Evolutionary conservation across 37 sponge, comb jelly and placozoan genomes (phyloP).

Genomic region (Dysidea cf. avara): DNA sequence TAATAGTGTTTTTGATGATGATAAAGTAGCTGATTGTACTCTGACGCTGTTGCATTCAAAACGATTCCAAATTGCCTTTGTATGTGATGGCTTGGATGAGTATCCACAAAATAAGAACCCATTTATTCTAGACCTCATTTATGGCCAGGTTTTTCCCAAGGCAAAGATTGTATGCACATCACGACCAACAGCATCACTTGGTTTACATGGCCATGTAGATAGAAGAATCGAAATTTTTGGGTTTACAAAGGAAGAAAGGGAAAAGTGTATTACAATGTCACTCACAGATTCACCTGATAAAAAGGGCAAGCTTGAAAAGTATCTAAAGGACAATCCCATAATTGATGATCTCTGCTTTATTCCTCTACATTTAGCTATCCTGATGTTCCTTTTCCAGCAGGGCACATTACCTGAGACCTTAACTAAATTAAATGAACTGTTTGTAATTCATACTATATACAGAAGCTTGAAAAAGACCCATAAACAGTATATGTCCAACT

Average conservation of each 20-base stretch:
- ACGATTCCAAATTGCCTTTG: no score
- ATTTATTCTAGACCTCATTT: conserved; percentile 20
- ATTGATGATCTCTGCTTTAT: conserved; percentile 40
- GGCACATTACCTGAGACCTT: conserved; percentile 39
- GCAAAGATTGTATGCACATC: conserved; percentile 36
- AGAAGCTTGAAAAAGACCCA: conserved; percentile 10
- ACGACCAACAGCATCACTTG: conserved; percentile 25
- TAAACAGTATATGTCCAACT: no score
- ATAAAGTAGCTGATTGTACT: no score
- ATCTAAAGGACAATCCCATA: conserved; percentile 32
- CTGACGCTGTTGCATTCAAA: no score
- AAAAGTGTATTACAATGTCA: conserved; percentile 15
- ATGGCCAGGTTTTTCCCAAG: conserved; percentile 13
- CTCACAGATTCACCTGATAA: background rate
- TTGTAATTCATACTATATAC: conserved; percentile 26
- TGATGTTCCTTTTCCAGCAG: conserved; percentile 2
- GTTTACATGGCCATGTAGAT: background rate
- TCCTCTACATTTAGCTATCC: conserved; percentile 54
- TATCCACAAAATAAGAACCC: conserved; percentile 10
- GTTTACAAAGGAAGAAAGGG: conserved; percentile 30
- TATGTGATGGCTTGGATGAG: conserved; percentile 57
- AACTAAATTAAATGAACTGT: conserved; percentile 26
- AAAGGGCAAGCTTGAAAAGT: conserved; percentile 11
- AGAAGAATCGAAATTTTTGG: conserved; percentile 40
- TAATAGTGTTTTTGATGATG: no score